Evolutionary conservation across 2,888 invertebrate genomes (phyloP).

Genomic region (Atethmia centrago): DNA sequence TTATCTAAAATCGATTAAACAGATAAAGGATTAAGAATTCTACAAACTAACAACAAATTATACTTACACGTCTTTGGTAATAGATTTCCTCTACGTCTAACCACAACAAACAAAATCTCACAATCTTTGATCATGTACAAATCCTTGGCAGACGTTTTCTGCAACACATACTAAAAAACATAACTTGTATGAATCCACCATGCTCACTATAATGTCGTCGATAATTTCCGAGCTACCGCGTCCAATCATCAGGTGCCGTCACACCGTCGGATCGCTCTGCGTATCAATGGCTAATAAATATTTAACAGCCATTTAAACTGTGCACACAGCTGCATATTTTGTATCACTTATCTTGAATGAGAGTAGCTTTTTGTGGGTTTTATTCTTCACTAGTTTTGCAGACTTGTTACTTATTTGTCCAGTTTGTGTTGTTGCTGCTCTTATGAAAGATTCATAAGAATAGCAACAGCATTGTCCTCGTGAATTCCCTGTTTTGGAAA

Average conservation of each 20-base stretch:
- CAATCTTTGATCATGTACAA: not conserved
- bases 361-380: slow-evolving; percentile 33
- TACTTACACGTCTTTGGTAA: not conserved
- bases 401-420: slow-evolving; percentile 7
- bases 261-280: slow-evolving; percentile 47
- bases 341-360: slow-evolving; percentile 37
- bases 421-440: not conserved
- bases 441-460: not conserved
- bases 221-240: slow-evolving; percentile 69
- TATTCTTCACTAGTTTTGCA: slow-evolving; percentile 19
- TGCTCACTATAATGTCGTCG: slow-evolving; percentile 39
- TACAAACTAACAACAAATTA: not conserved
- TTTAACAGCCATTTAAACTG: slow-evolving; percentile 56
- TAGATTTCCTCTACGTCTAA: not conserved
- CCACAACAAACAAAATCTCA: not conserved
- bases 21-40: not conserved
- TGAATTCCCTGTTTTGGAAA: not conserved
- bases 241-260: slow-evolving; percentile 68
- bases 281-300: slow-evolving; percentile 64
- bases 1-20: not conserved
- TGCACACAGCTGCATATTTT: slow-evolving; percentile 54
- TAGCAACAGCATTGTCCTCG: not conserved
- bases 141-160: not conserved
- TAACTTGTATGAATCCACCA: slow-evolving; percentile 11
- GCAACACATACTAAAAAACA: slow-evolving; percentile 2